Conservation (phyloP, 2,888 invertebrate genomes). For the Calameuta filiformis region DNA sequence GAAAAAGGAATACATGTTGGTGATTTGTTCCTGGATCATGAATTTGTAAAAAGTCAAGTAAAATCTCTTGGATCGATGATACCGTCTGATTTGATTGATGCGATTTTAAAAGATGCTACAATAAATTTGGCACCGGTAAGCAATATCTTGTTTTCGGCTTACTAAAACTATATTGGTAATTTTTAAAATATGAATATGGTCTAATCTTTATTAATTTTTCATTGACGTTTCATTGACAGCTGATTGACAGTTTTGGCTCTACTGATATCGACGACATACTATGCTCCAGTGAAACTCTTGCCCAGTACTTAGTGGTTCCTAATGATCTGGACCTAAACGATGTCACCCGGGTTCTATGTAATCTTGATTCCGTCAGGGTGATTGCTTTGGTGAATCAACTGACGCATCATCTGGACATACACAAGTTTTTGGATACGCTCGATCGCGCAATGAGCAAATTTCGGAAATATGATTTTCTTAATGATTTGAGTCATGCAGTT, state of each 20-base stretch:
- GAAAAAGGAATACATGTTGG: conserved; percentile 69
- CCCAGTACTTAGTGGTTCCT: conserved; percentile 48
- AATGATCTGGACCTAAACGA: conserved; percentile 44
- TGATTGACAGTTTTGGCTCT: conserved; percentile 54
- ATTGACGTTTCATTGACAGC: conserved; percentile 30
- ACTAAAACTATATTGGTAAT: not conserved
- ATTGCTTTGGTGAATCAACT: conserved; percentile 67
- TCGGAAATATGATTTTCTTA: conserved; percentile 66
- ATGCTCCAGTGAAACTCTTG: conserved; percentile 50
- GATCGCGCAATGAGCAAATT: conserved; percentile 65
- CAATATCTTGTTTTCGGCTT: conserved; percentile 25
- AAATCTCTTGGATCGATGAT: conserved; percentile 60
- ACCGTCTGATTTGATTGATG: conserved; percentile 54
- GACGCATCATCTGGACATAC: conserved; percentile 68
- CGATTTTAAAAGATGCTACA: conserved; percentile 52
- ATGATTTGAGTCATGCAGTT: conserved; percentile 65
- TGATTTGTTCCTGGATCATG: conserved; percentile 68
- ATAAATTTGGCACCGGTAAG: conserved; percentile 70
- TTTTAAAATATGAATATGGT: conserved; percentile 26
- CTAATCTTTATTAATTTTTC: conserved; percentile 40
- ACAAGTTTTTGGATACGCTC: conserved; percentile 70
- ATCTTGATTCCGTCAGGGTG: conserved; percentile 61
- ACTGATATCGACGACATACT: conserved; percentile 51
- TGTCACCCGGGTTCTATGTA: conserved; percentile 66
- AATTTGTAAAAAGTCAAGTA: conserved; percentile 64